A percentile compares a stretch with the other conserved stretches of the same genome.
Evolutionary conservation across 2,888 invertebrate species (phyloP).

Genomic region (Teleiodes luculella): DNA sequence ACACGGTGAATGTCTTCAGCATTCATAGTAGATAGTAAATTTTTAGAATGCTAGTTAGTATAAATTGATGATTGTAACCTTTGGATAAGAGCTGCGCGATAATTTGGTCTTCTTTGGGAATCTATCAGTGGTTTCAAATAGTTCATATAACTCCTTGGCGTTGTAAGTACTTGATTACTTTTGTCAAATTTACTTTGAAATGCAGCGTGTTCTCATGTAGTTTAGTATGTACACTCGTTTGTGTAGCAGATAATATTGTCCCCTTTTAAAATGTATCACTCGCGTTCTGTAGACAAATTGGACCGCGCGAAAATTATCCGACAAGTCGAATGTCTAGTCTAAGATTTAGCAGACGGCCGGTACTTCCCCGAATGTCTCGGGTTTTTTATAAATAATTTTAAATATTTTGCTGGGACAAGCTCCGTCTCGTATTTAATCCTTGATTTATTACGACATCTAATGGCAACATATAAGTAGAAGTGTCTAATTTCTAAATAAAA

Average conservation of each 20-base stretch:
- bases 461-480: no score
- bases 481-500: no score
- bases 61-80: conserved; percentile 65
- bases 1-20: conserved; percentile 63
- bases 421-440: no score
- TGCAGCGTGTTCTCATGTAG: neutral
- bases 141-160: neutral
- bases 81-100: conserved; percentile 22
- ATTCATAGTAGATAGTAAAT: conserved; percentile 77
- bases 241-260: neutral
- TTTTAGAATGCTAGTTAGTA: conserved; percentile 77
- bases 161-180: neutral
- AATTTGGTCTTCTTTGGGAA: neutral
- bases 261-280: no score
- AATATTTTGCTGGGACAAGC: no score
- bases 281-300: no score
- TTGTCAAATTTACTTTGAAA: neutral
- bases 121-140: neutral
- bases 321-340: no score
- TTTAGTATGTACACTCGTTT: neutral
- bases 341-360: no score
- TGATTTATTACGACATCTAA: no score
- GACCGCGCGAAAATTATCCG: no score
- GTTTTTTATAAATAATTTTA: no score
- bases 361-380: no score